A percentile compares a stretch with the other conserved stretches of the same genome.
phyloP scores from a whole-genome alignment of 2,113 vertebrate species.

The Phrynocephalus versicolor region DNA sequence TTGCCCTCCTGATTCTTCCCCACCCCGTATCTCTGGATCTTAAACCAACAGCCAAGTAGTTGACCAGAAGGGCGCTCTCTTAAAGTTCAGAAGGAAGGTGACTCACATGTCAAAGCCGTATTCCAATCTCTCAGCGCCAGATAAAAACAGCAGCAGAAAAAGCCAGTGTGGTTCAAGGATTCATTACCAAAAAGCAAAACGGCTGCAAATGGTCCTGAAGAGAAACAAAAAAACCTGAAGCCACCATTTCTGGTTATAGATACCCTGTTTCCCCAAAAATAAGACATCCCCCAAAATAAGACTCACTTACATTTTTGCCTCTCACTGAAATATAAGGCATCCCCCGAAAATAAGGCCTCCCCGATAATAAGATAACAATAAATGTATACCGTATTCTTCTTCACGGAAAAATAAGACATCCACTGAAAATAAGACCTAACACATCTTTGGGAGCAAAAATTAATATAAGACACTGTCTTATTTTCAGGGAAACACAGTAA shows the following conservation, averaged over 20 bases:
- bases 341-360: too few relatives aligned
- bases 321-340: too few relatives aligned
- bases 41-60: conserved; percentile 9
- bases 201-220: neutral
- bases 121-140: conserved; percentile 20
- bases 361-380: too few relatives aligned
- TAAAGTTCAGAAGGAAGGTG: conserved; percentile 30
- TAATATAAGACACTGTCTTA: too few relatives aligned
- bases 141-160: conserved; percentile 31
- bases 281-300: too few relatives aligned
- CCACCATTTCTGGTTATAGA: neutral
- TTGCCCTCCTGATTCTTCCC: neutral
- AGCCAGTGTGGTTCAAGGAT: conserved; percentile 17
- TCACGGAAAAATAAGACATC: too few relatives aligned
- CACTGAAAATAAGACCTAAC: too few relatives aligned
- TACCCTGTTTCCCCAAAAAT: too few relatives aligned
- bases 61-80: conserved; percentile 19
- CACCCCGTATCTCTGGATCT: neutral
- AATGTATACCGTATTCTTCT: too few relatives aligned
- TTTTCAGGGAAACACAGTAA: too few relatives aligned
- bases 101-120: neutral
- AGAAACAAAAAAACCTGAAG: conserved; percentile 25
- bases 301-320: too few relatives aligned
- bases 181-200: conserved; percentile 13
- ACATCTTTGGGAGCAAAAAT: too few relatives aligned